Evolutionary conservation across 1,140 invertebrate species (phyloP), one percentile per base, ranked within the genome.

Genomic region (Diorhabda sublineata): DNA sequence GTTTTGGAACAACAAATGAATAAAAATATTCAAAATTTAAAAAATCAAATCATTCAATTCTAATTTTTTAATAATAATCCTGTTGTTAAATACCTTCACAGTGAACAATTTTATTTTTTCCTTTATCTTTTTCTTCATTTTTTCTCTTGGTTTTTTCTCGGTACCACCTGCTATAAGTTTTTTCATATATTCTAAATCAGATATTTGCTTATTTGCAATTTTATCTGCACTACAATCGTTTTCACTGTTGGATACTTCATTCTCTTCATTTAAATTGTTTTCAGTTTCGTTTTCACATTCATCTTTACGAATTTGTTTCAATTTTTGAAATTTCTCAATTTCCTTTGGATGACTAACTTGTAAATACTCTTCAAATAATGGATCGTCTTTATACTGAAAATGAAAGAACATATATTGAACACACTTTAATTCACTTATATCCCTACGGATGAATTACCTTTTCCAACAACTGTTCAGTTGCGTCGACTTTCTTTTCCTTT

Each of bases 361-460:
- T 74, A 97, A 82, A 83, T 95, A 98, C 81, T 97, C 94, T 71
- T 87, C 82, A 84, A 98, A 97, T 66, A 93, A 81, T 42, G 94
- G 92, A 86, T 98, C 95, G 84, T 93, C 87, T 83, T 92, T 91
- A 73, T 95, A 88, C 88, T 92, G 78, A 70, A 86, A 82, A 58
- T 26, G 26, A 26, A 26, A 26, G 26, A 26, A 26, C 41, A 65
- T 26, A 43, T 56, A 60, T 61, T 63, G 44, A 69, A n/a, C 41
- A 42, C n/a, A 52, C n/a, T 3, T 52, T 52, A 52, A 52, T 6
- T 8, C 4, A 52, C 4, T 52, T 52, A 52, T n/a, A 52, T 52
- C 47, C 6, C 4, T 63, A 9, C 58, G 42, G 3, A 60, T 9
- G 26, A 11, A 60, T 26, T 81, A 89, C 88, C 78, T 88, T 88